phyloP scores from a whole-genome alignment of 2,113 vertebrate species.

The Perca schrenkii region DNA sequence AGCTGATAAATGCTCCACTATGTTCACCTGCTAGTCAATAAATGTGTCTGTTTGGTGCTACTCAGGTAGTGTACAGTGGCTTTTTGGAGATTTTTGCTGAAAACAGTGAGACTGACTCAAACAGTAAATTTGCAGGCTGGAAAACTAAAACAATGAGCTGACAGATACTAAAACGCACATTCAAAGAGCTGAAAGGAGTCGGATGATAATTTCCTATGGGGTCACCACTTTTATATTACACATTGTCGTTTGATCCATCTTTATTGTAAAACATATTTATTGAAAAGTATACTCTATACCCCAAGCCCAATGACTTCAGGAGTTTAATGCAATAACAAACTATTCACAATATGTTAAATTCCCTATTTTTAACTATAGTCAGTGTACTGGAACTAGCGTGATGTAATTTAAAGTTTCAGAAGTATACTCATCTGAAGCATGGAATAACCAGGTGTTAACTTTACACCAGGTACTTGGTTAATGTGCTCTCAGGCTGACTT shows the following conservation, averaged over 20 bases:
- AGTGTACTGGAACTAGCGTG: background rate
- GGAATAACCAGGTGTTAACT: conserved; percentile 61
- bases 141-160: background rate
- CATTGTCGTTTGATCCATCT: background rate
- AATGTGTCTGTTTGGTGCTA: background rate
- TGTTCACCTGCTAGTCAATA: background rate
- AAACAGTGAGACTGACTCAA: background rate
- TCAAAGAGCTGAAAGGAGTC: background rate
- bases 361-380: background rate
- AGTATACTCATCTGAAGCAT: background rate
- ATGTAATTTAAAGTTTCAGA: conserved; percentile 20
- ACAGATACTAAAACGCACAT: background rate
- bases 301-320: background rate
- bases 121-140: background rate
- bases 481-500: conserved; percentile 40
- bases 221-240: background rate
- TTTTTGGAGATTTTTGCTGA: background rate
- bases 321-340: background rate
- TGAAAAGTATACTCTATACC: background rate
- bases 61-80: background rate
- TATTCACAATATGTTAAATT: background rate
- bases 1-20: background rate
- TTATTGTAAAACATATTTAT: background rate
- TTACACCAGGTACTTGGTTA: conserved; percentile 53
- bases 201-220: background rate